A percentile compares a stretch with the other conserved stretches of the same genome.
These are phyloP conservation scores for Macrophya alboannulata DNA, from an alignment of 2,888 invertebrate species.

Conservation along the genomic window DNA sequence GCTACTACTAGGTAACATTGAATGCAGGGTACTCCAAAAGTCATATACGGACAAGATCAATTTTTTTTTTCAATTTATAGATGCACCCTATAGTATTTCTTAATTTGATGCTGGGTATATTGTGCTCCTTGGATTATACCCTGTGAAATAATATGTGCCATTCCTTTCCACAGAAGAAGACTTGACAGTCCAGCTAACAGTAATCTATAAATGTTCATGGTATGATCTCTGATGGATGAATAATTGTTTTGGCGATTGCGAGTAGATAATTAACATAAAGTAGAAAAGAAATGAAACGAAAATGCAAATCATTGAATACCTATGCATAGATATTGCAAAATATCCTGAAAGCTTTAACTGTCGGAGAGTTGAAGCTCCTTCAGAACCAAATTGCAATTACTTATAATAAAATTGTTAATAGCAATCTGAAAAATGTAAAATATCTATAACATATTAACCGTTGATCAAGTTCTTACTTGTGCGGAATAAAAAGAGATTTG, in stretches of 20 bases:
- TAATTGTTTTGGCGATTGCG: slow-evolving; percentile 8
- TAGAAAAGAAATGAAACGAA: not conserved
- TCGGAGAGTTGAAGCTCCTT: slow-evolving; percentile 27
- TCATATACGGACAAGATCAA: slow-evolving; percentile 14
- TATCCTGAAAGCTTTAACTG: slow-evolving; percentile 24
- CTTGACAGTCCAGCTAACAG: slow-evolving; percentile 11
- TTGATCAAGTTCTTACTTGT: slow-evolving; percentile 31
- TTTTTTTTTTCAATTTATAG: not conserved
- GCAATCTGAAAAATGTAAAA: slow-evolving; percentile 9
- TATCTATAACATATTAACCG: not conserved
- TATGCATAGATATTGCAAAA: slow-evolving; percentile 9
- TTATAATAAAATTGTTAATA: not conserved
- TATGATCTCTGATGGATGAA: not conserved
- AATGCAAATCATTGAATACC: not conserved
- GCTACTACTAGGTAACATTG: slow-evolving; percentile 32
- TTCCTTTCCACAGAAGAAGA: slow-evolving; percentile 19
- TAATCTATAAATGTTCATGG: not conserved
- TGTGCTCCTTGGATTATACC: slow-evolving; percentile 45
- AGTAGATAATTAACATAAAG: not conserved
- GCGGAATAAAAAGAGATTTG: not conserved
- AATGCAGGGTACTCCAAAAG: slow-evolving; percentile 49
- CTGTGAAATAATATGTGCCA: slow-evolving; percentile 52
- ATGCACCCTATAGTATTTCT: slow-evolving; percentile 39
- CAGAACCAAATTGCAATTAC: slow-evolving; percentile 50
- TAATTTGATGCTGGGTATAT: slow-evolving; percentile 20